Percentiles rank a stretch among this genome's conserved stretches.
Conservation (phyloP, 2,797 vertebrate species). For the Leptodactylus fallax region DNA sequence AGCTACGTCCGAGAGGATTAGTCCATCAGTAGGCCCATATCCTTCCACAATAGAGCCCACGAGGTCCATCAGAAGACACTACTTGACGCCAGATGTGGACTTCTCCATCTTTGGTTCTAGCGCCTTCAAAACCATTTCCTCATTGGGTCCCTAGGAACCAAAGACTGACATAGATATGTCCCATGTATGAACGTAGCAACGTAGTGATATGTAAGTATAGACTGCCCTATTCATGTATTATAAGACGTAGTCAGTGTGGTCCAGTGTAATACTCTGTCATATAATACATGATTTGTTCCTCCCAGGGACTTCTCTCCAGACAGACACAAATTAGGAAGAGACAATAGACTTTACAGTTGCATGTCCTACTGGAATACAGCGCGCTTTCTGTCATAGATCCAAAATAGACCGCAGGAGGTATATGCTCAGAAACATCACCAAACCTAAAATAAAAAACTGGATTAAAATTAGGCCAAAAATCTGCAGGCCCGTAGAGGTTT, state of each 20-base stretch:
- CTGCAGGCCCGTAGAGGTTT: neutral
- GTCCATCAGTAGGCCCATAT: too few species aligned
- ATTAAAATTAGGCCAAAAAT: neutral
- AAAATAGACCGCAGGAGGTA: neutral
- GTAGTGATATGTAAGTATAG: too few species aligned
- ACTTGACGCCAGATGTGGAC: too few species aligned
- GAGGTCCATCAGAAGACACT: too few species aligned
- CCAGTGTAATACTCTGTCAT: slow-evolving; percentile 31
- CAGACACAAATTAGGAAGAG: slow-evolving; percentile 35
- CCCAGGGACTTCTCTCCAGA: slow-evolving; percentile 31
- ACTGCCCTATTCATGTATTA: neutral
- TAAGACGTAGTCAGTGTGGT: neutral
- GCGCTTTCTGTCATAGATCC: neutral
- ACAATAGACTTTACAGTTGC: slow-evolving; percentile 23
- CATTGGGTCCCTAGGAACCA: too few species aligned
- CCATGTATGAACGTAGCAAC: too few species aligned
- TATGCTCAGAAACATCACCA: neutral
- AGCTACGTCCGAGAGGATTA: too few species aligned
- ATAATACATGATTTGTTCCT: slow-evolving; percentile 41
- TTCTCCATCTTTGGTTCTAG: too few species aligned
- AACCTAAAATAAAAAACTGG: neutral
- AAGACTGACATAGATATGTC: too few species aligned
- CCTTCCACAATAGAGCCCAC: too few species aligned
- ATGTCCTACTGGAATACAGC: slow-evolving; percentile 18
- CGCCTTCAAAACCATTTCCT: too few species aligned